Evolutionary conservation across 2,797 vertebrate genomes (phyloP).

Genomic region (Crypturellus tataupa): DNA sequence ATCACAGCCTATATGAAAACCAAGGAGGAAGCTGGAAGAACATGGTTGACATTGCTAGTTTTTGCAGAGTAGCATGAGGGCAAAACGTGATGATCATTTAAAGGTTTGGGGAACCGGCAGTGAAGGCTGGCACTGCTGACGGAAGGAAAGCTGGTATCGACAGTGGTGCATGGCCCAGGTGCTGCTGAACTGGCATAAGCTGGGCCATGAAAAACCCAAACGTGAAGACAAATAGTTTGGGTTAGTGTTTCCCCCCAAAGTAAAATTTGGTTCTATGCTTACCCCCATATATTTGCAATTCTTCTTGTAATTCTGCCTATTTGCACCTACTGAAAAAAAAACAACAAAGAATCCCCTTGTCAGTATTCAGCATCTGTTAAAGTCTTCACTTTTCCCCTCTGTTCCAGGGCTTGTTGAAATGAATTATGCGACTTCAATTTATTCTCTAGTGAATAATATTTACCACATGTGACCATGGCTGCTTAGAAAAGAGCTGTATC

Average conservation of each 20-base stretch:
- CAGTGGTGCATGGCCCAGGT: not conserved
- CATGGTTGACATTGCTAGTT: not conserved
- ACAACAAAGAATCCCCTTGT: not conserved
- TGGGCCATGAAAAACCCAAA: not conserved
- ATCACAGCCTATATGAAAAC: not conserved
- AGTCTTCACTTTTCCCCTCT: conserved; percentile 29
- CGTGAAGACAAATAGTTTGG: not conserved
- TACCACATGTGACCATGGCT: conserved; percentile 39
- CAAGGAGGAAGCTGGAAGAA: not conserved
- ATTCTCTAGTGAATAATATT: conserved; percentile 50
- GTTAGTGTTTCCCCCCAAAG: not conserved
- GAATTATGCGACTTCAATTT: conserved; percentile 36
- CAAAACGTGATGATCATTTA: fast-evolving
- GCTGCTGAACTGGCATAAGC: not conserved
- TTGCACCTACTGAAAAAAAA: not conserved
- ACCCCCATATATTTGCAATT: not conserved
- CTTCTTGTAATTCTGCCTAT: not conserved
- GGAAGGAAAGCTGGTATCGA: not conserved
- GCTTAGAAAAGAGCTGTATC: conserved; percentile 7
- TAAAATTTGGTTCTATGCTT: not conserved
- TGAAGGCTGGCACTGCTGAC: not conserved
- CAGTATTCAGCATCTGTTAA: not conserved
- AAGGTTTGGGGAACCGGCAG: not conserved
- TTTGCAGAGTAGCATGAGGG: not conserved
- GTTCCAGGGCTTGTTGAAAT: conserved; percentile 40